Evolutionary conservation across 2,113 vertebrate genomes (phyloP), one percentile per base, ranked within the genome.

Genomic region (Bubalus kerabau): DNA sequence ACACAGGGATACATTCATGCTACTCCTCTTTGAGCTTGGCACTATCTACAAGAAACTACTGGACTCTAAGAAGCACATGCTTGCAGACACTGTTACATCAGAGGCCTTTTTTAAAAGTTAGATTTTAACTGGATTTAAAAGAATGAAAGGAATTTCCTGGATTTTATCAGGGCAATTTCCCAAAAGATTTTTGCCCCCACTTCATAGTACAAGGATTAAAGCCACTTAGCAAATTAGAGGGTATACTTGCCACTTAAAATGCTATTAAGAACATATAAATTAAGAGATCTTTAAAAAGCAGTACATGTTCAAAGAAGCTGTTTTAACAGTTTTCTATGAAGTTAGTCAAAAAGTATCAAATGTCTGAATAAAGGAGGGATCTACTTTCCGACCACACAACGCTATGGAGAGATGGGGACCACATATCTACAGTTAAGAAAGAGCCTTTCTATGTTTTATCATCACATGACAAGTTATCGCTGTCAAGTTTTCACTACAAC

Each of bases 131-230:
- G 87, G 74, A 94, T 92, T 97, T 95, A 96, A 80, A 98, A 95
- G 96, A 97, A 98, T 94, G 97, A 97, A 81, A 97, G 94, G 97
- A 97, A 98, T 98, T 97, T 97, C 97, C 96, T 98, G 98, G 62
- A 90, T 96, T 98, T 97, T 97, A 97, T 96, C 95, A 94, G 26
- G 74, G 93, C 93, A 94, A 97, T 95, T 97, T 95, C 83, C 95
- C 93, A 95, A 89, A 36, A 90, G 88, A 98, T 87, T 96, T 96
- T 85, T 96, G 50, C 59, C 74, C 82, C 46, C 36, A 87, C 36
- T 95, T 86, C 60, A 74, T 74, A 94, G 80, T 81, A 71, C n/a
- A 82, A 95, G n/a, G 52, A 92, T 87, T 97, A 97, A 94, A 92
- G 67, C 6, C 78, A 81, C 26, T 97, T 95, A 94, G 86, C 87